Evolutionary conservation across 2,888 invertebrate genomes (phyloP), one percentile per base, ranked within the genome.

Genomic region (Athalia circularis): DNA sequence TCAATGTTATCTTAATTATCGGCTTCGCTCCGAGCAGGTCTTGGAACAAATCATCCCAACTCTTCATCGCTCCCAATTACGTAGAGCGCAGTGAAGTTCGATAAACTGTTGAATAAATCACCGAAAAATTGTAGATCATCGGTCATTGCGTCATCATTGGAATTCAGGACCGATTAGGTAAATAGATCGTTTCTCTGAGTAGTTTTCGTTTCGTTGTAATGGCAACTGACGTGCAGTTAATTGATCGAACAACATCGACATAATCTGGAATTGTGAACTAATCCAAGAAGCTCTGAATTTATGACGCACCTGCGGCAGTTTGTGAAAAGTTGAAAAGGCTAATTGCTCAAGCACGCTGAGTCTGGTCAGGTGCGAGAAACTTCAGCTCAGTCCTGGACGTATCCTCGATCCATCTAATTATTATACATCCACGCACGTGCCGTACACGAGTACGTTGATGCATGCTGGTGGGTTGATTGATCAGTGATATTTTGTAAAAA

Each of bases 311-410:
- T 1, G n/a, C 61, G 15, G 6, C 59, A 43, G 45, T 59, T 72
- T 72, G 47, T 45, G 59, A 72, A 72, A 72, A 72, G 3, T 57
- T 48, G 4, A 13, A 59, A 47, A 13, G 59, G 13, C 29, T 54
- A 15, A 54, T 29, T 4, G n/a, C 43, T 70, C 7, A 13, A 8
- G 57, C 29, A 11, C 52, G 47, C 15, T 57, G 15, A 72, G 29
- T 72, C 72, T 47, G 72, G 59, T 72, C 72, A 72, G 72, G 72
- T 72, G 13, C 72, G 57, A 72, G 72, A 72, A 72, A 72, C 47
- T 15, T 5, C 5, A 29, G 67, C 15, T 52, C 15, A 50, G 52
- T 15, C 15, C 29, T 29, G 15, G 2, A 57, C 43, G 45, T 59
- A 72, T 13, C 59, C 72, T 72, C 72, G 59, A 72, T 72, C 72